Evolutionary conservation across 2,113 vertebrate species (phyloP), one percentile per base, ranked within the genome.

Genomic region (Anser cygnoides): DNA sequence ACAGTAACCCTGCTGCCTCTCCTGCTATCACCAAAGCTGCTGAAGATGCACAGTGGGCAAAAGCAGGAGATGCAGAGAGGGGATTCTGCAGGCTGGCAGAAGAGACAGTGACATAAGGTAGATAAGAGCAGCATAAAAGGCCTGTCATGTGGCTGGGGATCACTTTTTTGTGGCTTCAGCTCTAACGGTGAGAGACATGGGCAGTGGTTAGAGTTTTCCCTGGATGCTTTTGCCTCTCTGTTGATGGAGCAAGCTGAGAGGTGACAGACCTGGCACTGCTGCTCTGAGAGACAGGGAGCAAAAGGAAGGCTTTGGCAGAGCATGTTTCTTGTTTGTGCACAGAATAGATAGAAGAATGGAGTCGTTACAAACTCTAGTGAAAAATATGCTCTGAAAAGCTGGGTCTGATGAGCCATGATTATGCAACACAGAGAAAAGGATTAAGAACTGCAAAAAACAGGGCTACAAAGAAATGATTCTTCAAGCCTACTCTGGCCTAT

Each of bases 21-120:
- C 58, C 18, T 23, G 33, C 5, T 44, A 2, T 1, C 6, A 11
- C 46, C 9, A 4, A 31, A 61, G 65, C 4, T 6, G 20, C 5
- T 23, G 10, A 2, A 22, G 55, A 49, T 46, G 66, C 6, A 7
- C 0, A 28, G 33, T 28, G 54, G 26, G 9, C 29, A 31, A 66
- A 26, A 10, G 0, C 28, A 75, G 74, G 63, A n/a, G 43, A 5
- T 49, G 63, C 2, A 37, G 33, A 22, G 68, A 39, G 26, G 29
- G 35, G 26, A 6, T 71, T 6, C 37, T 25, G 29, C 7, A 4
- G 25, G 44, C 49, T 61, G 52, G 28, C 41, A 26, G 44, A 61
- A 61, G 58, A 61, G 58, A 46, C 19, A 4, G 55, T 11, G 39
- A 6, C 7, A 0, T 5, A 6, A 21, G 21, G 14, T 41, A 3